A percentile compares a stretch with the other conserved stretches of the same genome.
Evolutionary conservation across 2,797 vertebrate genomes (phyloP).

Genomic region (Halcyon badia): DNA sequence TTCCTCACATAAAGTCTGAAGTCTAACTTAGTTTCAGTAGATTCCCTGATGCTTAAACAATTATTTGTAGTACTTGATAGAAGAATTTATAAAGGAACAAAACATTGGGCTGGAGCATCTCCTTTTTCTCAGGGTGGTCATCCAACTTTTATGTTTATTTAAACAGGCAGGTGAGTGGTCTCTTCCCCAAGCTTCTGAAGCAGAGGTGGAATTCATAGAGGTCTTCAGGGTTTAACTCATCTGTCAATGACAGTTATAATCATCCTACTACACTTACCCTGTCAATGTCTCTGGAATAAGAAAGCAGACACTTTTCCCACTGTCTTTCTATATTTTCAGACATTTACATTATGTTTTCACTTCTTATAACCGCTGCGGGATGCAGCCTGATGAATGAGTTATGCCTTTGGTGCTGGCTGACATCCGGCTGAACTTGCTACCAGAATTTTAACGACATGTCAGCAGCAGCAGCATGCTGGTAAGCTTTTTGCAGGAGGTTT

Average conservation of each 20-base stretch:
- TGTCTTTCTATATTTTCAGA: not conserved
- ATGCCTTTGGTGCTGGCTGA: not conserved
- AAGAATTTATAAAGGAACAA: not conserved
- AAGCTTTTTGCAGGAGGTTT: not conserved
- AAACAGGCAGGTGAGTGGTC: not conserved
- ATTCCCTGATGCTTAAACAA: not conserved
- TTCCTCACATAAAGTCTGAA: not conserved
- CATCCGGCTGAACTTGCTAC: not conserved
- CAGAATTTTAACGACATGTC: not conserved
- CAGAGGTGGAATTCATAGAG: not conserved
- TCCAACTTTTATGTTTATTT: not conserved
- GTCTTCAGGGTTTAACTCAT: not conserved
- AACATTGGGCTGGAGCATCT: rapidly evolving
- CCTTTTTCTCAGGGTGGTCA: not conserved
- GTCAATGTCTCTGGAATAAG: not conserved
- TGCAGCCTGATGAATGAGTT: slow-evolving; percentile 37
- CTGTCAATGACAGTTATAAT: not conserved
- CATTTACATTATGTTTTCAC: not conserved
- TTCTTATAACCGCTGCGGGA: slow-evolving; percentile 2
- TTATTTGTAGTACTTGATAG: not conserved
- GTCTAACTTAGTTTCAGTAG: not conserved
- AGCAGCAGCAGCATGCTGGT: not conserved
- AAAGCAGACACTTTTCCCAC: not conserved
- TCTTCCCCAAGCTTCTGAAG: not conserved
- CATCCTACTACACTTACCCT: not conserved